Percentiles rank a stretch among this genome's conserved stretches.
phyloP scores from a whole-genome alignment of 2,797 vertebrate species.

The Lagodon rhomboides region DNA sequence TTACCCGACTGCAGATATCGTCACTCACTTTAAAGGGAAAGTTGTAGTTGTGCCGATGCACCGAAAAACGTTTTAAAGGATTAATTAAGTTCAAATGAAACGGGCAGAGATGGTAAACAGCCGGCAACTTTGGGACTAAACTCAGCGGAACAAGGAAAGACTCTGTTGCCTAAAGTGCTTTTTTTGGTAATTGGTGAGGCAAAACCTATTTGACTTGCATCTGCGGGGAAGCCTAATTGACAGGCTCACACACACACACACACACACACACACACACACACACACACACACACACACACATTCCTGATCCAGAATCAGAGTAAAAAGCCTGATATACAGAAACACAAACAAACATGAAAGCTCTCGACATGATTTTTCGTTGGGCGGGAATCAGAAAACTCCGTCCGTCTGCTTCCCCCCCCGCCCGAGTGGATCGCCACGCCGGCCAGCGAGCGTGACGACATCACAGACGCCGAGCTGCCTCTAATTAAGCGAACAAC shows the following conservation, averaged over 20 bases:
- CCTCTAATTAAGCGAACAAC: slow-evolving; percentile 67
- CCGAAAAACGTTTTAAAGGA: slow-evolving; percentile 33
- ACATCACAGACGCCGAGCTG: slow-evolving; percentile 55
- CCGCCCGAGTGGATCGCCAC: slow-evolving; percentile 28
- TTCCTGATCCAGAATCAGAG: slow-evolving; percentile 41
- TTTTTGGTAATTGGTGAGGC: slow-evolving; percentile 52
- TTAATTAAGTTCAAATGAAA: slow-evolving; percentile 43
- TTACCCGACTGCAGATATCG: neutral
- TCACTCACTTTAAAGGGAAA: slow-evolving; percentile 4
- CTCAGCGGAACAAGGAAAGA: slow-evolving; percentile 31
- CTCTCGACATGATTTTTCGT: slow-evolving; percentile 24
- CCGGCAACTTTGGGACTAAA: slow-evolving; percentile 11
- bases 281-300: slow-evolving; percentile 15
- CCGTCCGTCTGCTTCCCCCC: slow-evolving; percentile 34
- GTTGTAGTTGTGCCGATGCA: neutral
- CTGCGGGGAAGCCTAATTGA: slow-evolving; percentile 56
- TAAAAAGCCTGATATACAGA: slow-evolving; percentile 13
- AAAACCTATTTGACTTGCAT: slow-evolving; percentile 52
- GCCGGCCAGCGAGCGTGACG: slow-evolving; percentile 46
- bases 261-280: slow-evolving; percentile 4
- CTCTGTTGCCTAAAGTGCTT: slow-evolving; percentile 33
- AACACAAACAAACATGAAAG: slow-evolving; percentile 65
- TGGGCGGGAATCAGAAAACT: slow-evolving; percentile 47
- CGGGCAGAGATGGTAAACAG: slow-evolving; percentile 31
- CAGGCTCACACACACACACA: slow-evolving; percentile 2